These are phyloP conservation scores for Ispidina lecontei DNA, from an alignment of 2,797 vertebrate species.

Conservation along the genomic window DNA sequence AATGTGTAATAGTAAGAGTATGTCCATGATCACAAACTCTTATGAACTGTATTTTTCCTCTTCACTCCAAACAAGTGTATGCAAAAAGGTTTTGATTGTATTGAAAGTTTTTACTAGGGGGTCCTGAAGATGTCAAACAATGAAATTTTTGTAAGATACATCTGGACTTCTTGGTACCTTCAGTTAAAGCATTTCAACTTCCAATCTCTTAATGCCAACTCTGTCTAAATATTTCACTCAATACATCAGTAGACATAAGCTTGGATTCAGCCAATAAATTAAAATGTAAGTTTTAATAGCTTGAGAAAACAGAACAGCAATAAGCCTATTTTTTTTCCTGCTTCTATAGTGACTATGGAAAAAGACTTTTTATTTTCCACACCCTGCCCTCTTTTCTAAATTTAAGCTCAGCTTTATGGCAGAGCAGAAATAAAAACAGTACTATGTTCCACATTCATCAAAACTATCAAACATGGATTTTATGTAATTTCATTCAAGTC, in stretches of 20 bases:
- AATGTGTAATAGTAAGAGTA: not conserved
- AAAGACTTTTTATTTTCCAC: not conserved
- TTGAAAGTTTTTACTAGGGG: not conserved
- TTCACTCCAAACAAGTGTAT: not conserved
- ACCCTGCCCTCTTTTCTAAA: not conserved
- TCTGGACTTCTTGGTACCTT: not conserved
- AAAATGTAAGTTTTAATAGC: not conserved
- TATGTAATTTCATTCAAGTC: not conserved
- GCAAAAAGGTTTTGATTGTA: not conserved
- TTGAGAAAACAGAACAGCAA: not conserved
- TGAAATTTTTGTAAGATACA: not conserved
- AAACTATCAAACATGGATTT: not conserved
- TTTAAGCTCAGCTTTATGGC: not conserved
- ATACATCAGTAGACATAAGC: not conserved
- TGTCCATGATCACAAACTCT: not conserved
- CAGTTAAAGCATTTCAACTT: not conserved
- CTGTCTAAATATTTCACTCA: not conserved
- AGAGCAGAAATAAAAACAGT: not conserved
- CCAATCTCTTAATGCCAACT: not conserved
- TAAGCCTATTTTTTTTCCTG: not conserved
- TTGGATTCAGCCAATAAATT: not conserved
- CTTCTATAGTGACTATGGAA: not conserved
- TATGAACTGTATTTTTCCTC: not conserved
- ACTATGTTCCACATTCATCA: not conserved
- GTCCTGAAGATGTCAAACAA: not conserved